Conservation (phyloP, 1,140 invertebrate genomes). For the Ooceraea biroi region DNA sequence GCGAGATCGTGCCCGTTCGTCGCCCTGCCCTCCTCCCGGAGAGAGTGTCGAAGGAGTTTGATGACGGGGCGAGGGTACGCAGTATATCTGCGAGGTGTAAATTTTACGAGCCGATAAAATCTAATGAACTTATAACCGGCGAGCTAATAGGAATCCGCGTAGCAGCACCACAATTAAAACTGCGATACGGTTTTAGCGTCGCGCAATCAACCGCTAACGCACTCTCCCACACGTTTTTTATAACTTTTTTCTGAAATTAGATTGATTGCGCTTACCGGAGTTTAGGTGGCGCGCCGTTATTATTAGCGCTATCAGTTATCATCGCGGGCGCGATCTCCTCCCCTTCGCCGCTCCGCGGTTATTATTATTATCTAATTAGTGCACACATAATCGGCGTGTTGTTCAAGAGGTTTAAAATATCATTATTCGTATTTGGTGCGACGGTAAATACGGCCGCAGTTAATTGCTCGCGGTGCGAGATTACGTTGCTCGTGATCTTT, state of each 20-base stretch:
- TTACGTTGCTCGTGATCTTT: not conserved
- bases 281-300: not conserved
- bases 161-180: conserved; percentile 4
- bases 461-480: not conserved
- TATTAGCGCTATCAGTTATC: conserved; percentile 5
- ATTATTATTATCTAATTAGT: conserved; percentile 28
- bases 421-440: not conserved
- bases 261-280: conserved; percentile 30
- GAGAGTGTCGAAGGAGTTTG: not conserved
- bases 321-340: not conserved
- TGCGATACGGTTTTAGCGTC: conserved; percentile 39
- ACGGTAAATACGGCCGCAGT: not conserved
- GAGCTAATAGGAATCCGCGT: conserved; percentile 38
- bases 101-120: conserved; percentile 59
- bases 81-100: conserved; percentile 45
- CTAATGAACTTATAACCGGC: conserved; percentile 39
- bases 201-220: not conserved
- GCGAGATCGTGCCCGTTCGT: conserved; percentile 20
- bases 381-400: not conserved
- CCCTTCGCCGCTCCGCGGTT: no score
- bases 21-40: not conserved
- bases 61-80: no score
- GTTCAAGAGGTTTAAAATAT: not conserved
- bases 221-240: not conserved
- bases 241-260: conserved; percentile 12